A percentile compares a stretch with the other conserved stretches of the same genome.
Evolutionary conservation across 2,888 invertebrate species (phyloP).

Genomic region (Cheiracanthium punctorium): DNA sequence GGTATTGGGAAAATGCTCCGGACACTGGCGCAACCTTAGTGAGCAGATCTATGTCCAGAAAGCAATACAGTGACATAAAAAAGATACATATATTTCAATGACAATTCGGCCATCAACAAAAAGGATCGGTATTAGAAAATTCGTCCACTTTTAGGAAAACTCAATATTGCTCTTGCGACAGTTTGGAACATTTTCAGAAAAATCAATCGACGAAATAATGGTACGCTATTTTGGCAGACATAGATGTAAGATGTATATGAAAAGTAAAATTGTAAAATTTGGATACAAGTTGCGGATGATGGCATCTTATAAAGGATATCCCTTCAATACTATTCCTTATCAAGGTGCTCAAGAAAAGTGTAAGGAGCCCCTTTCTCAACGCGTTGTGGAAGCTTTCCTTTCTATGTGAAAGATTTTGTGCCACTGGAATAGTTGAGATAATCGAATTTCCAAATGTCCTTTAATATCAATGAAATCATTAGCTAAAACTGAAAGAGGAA

Average conservation of each 20-base stretch:
- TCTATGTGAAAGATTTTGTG: neutral
- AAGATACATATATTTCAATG: too few species aligned
- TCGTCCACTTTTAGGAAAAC: neutral
- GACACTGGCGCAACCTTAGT: too few species aligned
- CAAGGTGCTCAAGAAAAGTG: constrained; percentile 12
- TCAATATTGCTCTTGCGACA: neutral
- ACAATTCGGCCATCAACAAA: constrained; percentile 4
- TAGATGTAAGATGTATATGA: neutral
- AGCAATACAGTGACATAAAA: too few species aligned
- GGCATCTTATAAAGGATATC: constrained; percentile 5
- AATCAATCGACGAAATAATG: constrained; percentile 18
- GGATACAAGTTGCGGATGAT: constrained; percentile 18
- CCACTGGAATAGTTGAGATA: neutral
- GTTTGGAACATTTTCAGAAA: constrained; percentile 6
- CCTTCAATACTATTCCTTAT: constrained; percentile 16
- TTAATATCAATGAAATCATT: neutral
- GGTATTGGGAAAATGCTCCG: too few species aligned
- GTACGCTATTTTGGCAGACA: constrained; percentile 16
- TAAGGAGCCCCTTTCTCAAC: neutral
- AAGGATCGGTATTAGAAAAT: constrained; percentile 8
- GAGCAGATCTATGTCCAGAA: too few species aligned
- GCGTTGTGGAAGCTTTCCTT: constrained; percentile 5
- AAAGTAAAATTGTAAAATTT: constrained; percentile 10
- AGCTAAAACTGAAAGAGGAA: neutral
- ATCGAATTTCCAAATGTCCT: constrained; percentile 5